Evolutionary conservation across 2,113 vertebrate species (phyloP).

Genomic region (Upupa epops): DNA sequence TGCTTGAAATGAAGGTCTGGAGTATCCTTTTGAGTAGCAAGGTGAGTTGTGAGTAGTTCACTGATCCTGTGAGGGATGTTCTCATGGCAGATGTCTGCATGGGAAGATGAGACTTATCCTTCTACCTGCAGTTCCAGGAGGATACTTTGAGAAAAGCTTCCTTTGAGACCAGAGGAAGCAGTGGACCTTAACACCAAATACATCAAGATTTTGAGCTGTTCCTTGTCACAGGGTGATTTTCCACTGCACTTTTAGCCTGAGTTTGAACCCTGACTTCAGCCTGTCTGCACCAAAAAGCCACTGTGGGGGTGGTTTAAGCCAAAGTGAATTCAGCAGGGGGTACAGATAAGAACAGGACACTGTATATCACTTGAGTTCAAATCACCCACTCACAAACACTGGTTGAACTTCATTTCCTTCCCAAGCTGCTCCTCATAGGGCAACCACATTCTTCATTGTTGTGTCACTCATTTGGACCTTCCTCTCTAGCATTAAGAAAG

Average conservation of each 20-base stretch:
- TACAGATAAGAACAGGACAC: neutral
- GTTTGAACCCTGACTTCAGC: conserved; percentile 35
- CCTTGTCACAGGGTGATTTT: neutral
- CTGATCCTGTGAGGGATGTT: neutral
- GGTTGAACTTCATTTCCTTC: neutral
- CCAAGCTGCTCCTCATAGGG: neutral
- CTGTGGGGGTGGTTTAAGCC: neutral
- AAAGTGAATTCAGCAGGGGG: neutral
- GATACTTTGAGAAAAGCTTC: neutral
- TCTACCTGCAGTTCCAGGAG: neutral
- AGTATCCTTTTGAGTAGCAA: neutral
- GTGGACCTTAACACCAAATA: too few relatives aligned
- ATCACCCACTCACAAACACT: neutral
- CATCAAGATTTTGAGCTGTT: neutral
- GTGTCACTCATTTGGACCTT: fast-evolving
- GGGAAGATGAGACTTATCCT: neutral
- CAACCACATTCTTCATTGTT: neutral
- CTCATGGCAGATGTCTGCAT: neutral
- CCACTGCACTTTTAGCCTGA: neutral
- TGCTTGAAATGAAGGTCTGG: neutral
- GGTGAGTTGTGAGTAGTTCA: neutral
- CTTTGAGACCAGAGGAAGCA: neutral
- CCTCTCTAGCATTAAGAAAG: neutral
- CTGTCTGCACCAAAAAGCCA: neutral
- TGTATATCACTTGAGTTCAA: neutral